phyloP scores from a whole-genome alignment of 92 coral and sea anemone species.

The Epizoanthus illoricatus region DNA sequence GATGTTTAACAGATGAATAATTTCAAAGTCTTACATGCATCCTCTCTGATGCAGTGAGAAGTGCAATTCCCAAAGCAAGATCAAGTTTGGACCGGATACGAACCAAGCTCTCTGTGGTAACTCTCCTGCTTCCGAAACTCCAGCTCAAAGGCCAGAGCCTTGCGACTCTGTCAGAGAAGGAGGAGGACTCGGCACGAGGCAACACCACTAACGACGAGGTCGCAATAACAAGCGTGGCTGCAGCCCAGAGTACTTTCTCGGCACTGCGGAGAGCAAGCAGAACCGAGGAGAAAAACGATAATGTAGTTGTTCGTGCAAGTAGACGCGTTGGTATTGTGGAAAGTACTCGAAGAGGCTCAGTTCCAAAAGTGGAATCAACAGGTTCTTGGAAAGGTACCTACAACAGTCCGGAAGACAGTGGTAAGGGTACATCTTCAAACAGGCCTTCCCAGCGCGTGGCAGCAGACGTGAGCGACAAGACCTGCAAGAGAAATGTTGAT shows the following conservation, averaged over 20 bases:
- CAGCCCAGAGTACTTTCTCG: conserved; percentile 8
- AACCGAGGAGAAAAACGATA: conserved; percentile 23
- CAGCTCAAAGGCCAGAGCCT: conserved; percentile 36
- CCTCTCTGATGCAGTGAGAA: conserved; percentile 49
- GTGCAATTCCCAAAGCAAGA: conserved; percentile 83
- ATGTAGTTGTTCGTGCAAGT: neutral
- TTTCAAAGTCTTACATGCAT: neutral
- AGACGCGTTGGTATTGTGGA: conserved; percentile 13
- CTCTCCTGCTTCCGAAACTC: conserved; percentile 69
- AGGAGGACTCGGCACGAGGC: neutral
- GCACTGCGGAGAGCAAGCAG: conserved; percentile 10
- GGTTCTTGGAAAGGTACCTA: neutral
- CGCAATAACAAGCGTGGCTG: conserved; percentile 28
- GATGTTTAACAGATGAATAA: no score
- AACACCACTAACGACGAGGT: conserved; percentile 7
- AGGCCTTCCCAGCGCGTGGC: neutral
- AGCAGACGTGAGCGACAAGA: neutral
- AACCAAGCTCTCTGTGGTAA: conserved; percentile 70
- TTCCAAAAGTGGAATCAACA: neutral
- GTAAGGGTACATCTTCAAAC: neutral
- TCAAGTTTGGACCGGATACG: conserved; percentile 68
- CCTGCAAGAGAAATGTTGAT: conserved; percentile 17
- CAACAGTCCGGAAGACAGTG: neutral
- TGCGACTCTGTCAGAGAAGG: conserved; percentile 17
- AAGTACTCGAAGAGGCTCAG: neutral